A percentile compares a stretch with the other conserved stretches of the same genome.
Conservation (phyloP, 2,797 vertebrate species). For the Orestias chungarensis region DNA sequence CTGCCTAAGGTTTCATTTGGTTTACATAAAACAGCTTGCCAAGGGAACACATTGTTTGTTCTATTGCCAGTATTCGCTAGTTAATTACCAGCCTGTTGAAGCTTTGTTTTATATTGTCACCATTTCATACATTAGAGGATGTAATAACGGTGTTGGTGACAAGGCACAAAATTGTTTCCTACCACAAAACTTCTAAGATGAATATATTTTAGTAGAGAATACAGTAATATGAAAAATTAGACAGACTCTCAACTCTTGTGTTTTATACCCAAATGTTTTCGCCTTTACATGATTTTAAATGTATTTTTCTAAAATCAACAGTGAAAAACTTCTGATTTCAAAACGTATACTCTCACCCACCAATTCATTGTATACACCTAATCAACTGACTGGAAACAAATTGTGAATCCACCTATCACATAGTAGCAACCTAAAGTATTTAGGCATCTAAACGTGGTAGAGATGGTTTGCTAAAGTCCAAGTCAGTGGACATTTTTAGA, state of each 20-base stretch:
- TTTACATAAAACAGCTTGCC: not conserved
- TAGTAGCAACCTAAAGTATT: not conserved
- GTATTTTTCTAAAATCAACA: not conserved
- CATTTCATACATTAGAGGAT: not conserved
- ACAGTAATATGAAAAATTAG: not conserved
- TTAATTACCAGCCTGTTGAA: conserved; percentile 4
- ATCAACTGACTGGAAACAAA: not conserved
- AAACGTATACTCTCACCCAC: not conserved
- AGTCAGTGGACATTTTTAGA: not conserved
- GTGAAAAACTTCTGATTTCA: not conserved
- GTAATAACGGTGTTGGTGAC: not conserved
- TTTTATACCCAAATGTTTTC: not conserved
- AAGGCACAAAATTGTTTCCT: not conserved
- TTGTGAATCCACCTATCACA: not conserved
- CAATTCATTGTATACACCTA: not conserved
- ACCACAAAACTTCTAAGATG: not conserved
- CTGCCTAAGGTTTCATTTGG: not conserved
- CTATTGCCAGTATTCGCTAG: not conserved
- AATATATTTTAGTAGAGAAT: not conserved
- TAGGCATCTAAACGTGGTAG: not conserved
- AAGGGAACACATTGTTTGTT: conserved; percentile 1
- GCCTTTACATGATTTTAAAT: too few species aligned
- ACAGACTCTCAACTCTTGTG: not conserved
- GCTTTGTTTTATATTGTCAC: not conserved
- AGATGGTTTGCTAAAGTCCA: not conserved